Percentiles rank a stretch among this genome's conserved stretches.
Conservation (phyloP, 2,888 invertebrate species). For the Chrysodeixis includens region DNA sequence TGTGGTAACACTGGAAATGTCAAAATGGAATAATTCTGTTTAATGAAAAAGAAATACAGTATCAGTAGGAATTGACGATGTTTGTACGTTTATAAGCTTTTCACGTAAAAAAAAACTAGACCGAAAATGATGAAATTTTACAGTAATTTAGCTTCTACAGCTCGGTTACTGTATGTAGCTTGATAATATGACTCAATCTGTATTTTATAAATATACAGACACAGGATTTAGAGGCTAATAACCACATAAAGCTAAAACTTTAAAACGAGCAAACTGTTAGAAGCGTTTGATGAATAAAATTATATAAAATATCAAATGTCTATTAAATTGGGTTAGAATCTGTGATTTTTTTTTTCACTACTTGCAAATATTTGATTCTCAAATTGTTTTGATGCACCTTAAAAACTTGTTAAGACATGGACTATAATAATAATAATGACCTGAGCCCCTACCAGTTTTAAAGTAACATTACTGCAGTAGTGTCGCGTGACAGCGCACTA, state of each 20-base stretch:
- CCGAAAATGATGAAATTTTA: neutral
- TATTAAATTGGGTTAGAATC: conserved; percentile 53
- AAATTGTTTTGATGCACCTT: conserved; percentile 35
- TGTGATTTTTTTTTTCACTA: conserved; percentile 56
- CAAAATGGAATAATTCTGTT: neutral
- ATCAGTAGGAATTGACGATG: neutral
- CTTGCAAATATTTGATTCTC: conserved; percentile 37
- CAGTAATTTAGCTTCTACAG: neutral
- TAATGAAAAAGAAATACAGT: neutral
- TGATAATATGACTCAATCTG: neutral
- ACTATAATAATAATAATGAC: neutral
- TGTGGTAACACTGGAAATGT: neutral
- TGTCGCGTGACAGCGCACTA: too few relatives aligned
- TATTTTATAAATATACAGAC: too few relatives aligned
- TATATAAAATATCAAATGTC: conserved; percentile 35
- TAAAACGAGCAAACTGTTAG: conserved; percentile 16
- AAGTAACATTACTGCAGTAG: too few relatives aligned
- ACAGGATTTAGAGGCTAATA: too few relatives aligned
- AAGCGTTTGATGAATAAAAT: conserved; percentile 42
- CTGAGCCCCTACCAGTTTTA: too few relatives aligned
- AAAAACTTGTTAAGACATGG: conserved; percentile 40
- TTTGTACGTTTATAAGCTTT: neutral
- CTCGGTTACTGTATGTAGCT: too few relatives aligned
- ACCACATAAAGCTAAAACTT: neutral
- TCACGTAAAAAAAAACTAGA: neutral